Evolutionary conservation across 2,113 vertebrate genomes (phyloP).

Genomic region (Epinephelus lanceolatus): DNA sequence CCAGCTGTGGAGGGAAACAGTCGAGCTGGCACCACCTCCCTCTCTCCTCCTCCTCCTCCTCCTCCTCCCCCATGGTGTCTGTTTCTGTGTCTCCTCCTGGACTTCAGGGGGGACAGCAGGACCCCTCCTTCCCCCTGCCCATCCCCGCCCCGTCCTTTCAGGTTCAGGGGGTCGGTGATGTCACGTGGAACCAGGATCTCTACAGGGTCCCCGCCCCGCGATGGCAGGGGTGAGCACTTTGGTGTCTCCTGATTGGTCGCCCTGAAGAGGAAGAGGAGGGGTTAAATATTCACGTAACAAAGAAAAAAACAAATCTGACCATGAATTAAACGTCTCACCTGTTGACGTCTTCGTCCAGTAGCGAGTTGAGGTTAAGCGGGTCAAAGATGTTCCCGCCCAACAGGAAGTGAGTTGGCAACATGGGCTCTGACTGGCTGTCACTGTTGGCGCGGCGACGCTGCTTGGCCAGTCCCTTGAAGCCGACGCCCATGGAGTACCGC

Average conservation of each 20-base stretch:
- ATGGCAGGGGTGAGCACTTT: conserved; percentile 90
- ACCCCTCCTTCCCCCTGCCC: conserved; percentile 68
- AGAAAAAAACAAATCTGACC: too few relatives aligned
- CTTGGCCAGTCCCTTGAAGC: conserved; percentile 89
- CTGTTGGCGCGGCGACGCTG: conserved; percentile 88
- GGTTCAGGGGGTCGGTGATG: conserved; percentile 93
- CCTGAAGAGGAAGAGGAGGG: conserved; percentile 29
- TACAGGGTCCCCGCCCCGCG: conserved; percentile 88
- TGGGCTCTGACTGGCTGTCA: conserved; percentile 86
- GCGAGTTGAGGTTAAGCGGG: conserved; percentile 93
- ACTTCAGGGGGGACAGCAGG: conserved; percentile 87
- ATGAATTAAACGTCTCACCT: conserved; percentile 56
- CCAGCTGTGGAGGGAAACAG: conserved; percentile 43
- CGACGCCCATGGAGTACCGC: conserved; percentile 86
- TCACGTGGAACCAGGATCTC: conserved; percentile 94
- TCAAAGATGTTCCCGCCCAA: conserved; percentile 95
- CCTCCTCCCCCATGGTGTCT: conserved; percentile 78
- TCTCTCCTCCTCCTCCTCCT: conserved; percentile 22
- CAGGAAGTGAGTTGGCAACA: conserved; percentile 90
- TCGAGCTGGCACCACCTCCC: background rate
- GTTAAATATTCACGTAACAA: too few relatives aligned
- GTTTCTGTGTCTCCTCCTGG: conserved; percentile 86
- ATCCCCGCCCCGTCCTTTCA: conserved; percentile 82
- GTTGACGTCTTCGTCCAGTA: conserved; percentile 93
- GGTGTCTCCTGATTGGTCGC: conserved; percentile 91